Conservation (phyloP, 2,888 invertebrate genomes). For the Psococerastis gibbosa region DNA sequence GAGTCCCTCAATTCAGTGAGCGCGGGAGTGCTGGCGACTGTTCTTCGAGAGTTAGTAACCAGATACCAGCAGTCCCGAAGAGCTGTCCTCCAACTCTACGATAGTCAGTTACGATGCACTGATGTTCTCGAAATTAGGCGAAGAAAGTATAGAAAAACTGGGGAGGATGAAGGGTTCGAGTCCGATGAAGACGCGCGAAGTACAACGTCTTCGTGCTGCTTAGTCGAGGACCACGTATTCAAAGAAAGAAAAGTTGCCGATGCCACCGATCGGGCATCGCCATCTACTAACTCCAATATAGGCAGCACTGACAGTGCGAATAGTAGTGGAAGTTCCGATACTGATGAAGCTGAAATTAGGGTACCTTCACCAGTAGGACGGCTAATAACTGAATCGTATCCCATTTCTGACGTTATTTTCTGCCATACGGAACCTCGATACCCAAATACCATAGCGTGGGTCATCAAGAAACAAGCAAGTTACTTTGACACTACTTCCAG, state of each 20-base stretch:
- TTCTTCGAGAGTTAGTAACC: conserved; percentile 1
- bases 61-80: conserved; percentile 1
- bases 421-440: conserved; percentile 22
- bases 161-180: conserved; percentile 21
- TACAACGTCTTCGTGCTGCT: conserved; percentile 16
- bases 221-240: conserved; percentile 16
- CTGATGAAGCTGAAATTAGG: conserved; percentile 18
- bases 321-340: conserved; percentile 20
- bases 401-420: conserved; percentile 22
- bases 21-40: neutral
- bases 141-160: conserved; percentile 1
- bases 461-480: conserved; percentile 18
- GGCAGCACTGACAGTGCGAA: conserved; percentile 20
- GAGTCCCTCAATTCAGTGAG: conserved; percentile 7
- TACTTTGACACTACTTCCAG: conserved; percentile 11
- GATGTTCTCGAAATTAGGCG: neutral
- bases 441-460: conserved; percentile 22
- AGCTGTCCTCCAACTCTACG: neutral
- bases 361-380: neutral
- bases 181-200: conserved; percentile 24
- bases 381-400: conserved; percentile 15
- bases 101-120: neutral
- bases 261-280: conserved; percentile 10
- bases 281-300: conserved; percentile 9
- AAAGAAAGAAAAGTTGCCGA: conserved; percentile 11